Percentiles rank a stretch among this genome's conserved stretches.
Evolutionary conservation across 2,797 vertebrate genomes (phyloP).

Genomic region (Acestrorhynchus altus): DNA sequence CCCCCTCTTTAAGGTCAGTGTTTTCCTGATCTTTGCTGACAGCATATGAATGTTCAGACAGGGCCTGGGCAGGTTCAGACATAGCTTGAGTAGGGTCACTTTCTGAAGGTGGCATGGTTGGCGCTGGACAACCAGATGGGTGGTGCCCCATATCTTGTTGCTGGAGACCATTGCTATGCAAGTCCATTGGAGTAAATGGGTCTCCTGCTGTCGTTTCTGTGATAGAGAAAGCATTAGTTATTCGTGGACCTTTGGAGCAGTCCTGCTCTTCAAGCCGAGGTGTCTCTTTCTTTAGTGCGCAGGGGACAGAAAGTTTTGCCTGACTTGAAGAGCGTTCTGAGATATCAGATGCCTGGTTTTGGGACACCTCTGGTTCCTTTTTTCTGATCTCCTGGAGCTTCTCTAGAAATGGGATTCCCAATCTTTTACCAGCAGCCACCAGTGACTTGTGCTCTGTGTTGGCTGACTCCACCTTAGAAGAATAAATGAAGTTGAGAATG

Average conservation of each 20-base stretch:
- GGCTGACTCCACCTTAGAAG: conserved; percentile 87
- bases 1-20: conserved; percentile 66
- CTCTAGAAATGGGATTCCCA: conserved; percentile 97
- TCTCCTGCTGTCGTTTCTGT: conserved; percentile 87
- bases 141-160: conserved; percentile 78
- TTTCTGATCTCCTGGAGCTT: conserved; percentile 83
- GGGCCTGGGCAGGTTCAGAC: conserved; percentile 78
- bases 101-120: conserved; percentile 72
- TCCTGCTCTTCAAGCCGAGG: conserved; percentile 85
- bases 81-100: conserved; percentile 86
- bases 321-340: conserved; percentile 60
- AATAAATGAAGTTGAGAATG: conserved; percentile 98
- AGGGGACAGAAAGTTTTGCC: conserved; percentile 58
- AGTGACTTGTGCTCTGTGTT: conserved; percentile 84
- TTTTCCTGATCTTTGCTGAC: conserved; percentile 73
- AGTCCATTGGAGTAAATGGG: conserved; percentile 89
- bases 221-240: conserved; percentile 98
- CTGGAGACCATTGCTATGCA: conserved; percentile 83
- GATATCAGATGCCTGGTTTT: conserved; percentile 45
- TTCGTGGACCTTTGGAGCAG: conserved; percentile 88
- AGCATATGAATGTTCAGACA: conserved; percentile 96
- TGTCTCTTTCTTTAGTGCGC: conserved; percentile 83
- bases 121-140: conserved; percentile 69
- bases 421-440: conserved; percentile 90
- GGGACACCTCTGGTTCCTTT: conserved; percentile 54